Evolutionary conservation across 2,888 invertebrate genomes (phyloP), one percentile per base, ranked within the genome.

Genomic region (Apotomis capreana): DNA sequence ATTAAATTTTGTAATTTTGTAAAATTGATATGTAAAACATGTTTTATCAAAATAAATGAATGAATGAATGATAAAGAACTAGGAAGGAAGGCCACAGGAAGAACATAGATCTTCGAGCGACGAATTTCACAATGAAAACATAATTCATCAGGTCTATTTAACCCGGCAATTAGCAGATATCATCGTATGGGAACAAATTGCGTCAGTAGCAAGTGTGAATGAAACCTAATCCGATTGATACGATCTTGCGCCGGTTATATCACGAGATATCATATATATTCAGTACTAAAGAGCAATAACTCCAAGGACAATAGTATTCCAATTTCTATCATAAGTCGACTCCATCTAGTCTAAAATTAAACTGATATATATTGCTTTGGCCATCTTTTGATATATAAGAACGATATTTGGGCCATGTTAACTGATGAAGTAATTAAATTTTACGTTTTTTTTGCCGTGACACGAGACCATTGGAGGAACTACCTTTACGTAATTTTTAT

Each of bases 121-220:
- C 57, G 26, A 65, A 74, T 65, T 71, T 68, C 61, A 71, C 71
- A 71, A 71, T 71, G 62, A 71, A 36, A 49, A 68, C 67, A 67
- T 71, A 71, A 71, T 68, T 71, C 71, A 71, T 71, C 67, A 62
- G 71, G 61, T 71, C 71, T 68, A 68, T 71, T 71, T 71, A 71
- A 57, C 71, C 67, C 67, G n/a, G 44, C 71, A 67, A 68, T 71
- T 71, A 71, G 61, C 61, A 61, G 72, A 72, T 72, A 76, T 78
- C 73, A 78, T 68, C 76, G 82, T 84, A 87, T 88, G 88, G 84
- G 88, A 88, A 87, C 81, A 71, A 61, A 75, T 87, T 87, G 78
- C 84, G 80, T 83, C 84, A 87, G 68, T 68, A 71, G 75, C 77
- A 79, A 89, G 86, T 88, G 84, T 82, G 88, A 87, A 87, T 82